Evolutionary conservation across 2,113 vertebrate species (phyloP), one percentile per base, ranked within the genome.

Genomic region (Barbus barbus): DNA sequence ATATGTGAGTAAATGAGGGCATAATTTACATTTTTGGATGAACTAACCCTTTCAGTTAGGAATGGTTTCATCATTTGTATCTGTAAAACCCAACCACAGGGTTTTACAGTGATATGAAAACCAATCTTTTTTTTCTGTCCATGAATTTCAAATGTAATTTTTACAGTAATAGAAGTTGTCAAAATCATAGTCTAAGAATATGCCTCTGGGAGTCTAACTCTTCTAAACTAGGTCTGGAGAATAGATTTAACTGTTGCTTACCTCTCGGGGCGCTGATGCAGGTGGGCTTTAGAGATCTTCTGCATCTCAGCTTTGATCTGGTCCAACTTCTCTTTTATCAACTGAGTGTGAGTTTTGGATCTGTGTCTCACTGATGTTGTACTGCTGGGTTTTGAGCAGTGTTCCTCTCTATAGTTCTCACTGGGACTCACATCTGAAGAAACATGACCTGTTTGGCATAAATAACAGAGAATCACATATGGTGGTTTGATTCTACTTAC

Each of bases 251-350:
- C 11, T 2, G 20, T 67, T 14, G 13, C 53, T 84, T 13, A 90
- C 86, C 84, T 58, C 56, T 82, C 22, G 38, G 89, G 82, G 7
- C 75, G 79, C 38, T 78, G 72, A 41, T 51, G 20, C n/a, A 72
- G 28, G 56, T 89, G 85, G 13, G 13, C 51, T 41, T 53, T 53
- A 53, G 51, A 85, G 24, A 69, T 63, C n/a, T 41, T 80, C 22
- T 87, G 58, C 78, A 87, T 87, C 22, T 86, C 72, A 14, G 78
- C 48, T 74, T 88, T 88, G 28, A 87, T 84, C 46, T 86, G 28
- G 38, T 83, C 75, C 72, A 88, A 53, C 44, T 86, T 83, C 33
- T 81, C 58, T 41, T 86, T 87, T 12, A 87, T 81, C 53, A 85
- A 26, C 24, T 71, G 72, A 51, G 61, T 51, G 41, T 75, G 81